phyloP scores from a whole-genome alignment of 2,797 vertebrate genomes.

The Typhlichthys subterraneus region DNA sequence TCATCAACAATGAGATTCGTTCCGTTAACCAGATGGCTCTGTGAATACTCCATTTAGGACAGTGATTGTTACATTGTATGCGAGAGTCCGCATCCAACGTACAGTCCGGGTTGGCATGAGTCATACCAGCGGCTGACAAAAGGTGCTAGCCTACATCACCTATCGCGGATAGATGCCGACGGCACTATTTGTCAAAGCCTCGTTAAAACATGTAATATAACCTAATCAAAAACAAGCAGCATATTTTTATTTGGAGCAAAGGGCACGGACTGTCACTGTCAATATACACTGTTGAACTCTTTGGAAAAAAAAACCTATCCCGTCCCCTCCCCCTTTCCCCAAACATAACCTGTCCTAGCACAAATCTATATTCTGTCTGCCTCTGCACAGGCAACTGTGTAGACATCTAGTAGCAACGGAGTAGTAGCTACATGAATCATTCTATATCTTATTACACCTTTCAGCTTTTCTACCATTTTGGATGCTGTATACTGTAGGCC shows the following conservation, averaged over 20 bases:
- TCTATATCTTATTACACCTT: constrained; percentile 15
- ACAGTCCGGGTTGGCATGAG: constrained; percentile 42
- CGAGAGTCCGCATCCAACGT: constrained; percentile 26
- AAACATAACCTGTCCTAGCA: constrained; percentile 43
- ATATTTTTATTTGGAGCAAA: constrained; percentile 61
- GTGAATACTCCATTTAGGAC: constrained; percentile 8
- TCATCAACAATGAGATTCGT: neutral
- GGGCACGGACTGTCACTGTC: constrained; percentile 39
- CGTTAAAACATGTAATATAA: constrained; percentile 40
- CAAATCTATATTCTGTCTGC: neutral
- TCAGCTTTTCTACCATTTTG: constrained; percentile 19
- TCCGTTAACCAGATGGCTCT: constrained; percentile 1
- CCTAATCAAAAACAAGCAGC: constrained; percentile 28
- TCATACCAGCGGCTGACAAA: constrained; percentile 56
- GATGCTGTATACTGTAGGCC: constrained; percentile 15
- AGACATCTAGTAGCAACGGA: constrained; percentile 11
- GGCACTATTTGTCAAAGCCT: constrained; percentile 20
- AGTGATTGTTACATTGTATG: neutral
- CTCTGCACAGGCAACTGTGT: constrained; percentile 7
- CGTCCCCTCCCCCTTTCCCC: constrained; percentile 32
- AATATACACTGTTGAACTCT: constrained; percentile 4
- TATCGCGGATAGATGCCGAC: constrained; percentile 28
- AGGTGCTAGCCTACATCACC: constrained; percentile 31
- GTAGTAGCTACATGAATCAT: neutral
- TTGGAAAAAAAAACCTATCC: constrained; percentile 40